phyloP scores from a whole-genome alignment of 2,113 vertebrate species.

The Pygathrix nemaeus region DNA sequence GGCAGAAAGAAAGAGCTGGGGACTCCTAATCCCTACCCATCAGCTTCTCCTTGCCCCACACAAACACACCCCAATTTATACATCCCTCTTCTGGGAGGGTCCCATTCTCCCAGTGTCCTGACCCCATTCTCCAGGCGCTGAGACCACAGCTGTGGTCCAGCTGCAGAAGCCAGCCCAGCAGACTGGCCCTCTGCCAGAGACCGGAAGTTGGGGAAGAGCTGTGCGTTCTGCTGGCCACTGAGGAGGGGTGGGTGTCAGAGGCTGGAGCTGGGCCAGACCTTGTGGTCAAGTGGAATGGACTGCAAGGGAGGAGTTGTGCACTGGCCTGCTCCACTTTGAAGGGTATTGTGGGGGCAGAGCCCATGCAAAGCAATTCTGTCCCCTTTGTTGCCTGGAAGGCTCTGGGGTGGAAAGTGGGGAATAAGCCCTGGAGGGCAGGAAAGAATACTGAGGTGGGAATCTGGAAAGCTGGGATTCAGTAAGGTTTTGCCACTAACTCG shows the following conservation, averaged over 20 bases:
- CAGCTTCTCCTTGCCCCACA: neutral
- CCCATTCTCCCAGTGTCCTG: neutral
- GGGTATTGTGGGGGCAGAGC: neutral
- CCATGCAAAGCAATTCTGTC: neutral
- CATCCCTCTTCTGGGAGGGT: neutral
- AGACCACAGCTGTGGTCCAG: slow-evolving; percentile 64
- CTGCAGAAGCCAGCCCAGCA: slow-evolving; percentile 46
- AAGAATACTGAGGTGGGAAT: neutral
- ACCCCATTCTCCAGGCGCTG: neutral
- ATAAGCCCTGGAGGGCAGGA: neutral
- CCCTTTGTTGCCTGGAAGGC: neutral
- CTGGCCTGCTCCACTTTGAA: neutral
- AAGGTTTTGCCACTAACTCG: neutral
- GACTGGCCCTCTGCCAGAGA: slow-evolving; percentile 29
- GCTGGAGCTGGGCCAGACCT: neutral
- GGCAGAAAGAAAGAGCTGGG: neutral
- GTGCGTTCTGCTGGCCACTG: neutral
- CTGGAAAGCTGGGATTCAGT: neutral
- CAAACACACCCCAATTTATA: neutral
- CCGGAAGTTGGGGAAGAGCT: slow-evolving; percentile 51
- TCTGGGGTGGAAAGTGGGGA: rapidly evolving
- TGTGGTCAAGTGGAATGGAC: neutral
- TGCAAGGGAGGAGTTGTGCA: neutral
- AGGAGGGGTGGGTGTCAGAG: neutral
- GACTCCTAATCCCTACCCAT: neutral